phyloP scores from a whole-genome alignment of 2,888 invertebrate genomes.

The Hylaea fasciaria region DNA sequence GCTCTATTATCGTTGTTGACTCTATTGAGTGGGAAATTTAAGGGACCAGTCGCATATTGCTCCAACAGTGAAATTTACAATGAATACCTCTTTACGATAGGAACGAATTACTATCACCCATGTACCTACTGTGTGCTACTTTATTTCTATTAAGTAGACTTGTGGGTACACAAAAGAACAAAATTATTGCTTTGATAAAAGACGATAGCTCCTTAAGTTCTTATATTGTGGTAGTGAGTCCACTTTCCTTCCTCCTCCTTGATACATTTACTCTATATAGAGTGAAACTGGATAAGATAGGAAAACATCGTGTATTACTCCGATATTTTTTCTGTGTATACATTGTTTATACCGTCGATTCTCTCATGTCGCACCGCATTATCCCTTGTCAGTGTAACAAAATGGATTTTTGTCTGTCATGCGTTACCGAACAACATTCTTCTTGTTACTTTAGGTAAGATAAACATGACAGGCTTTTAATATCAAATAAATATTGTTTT shows the following conservation, averaged over 20 bases:
- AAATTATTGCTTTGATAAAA: too few species aligned
- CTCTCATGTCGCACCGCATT: conserved; percentile 57
- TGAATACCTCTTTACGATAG: too few species aligned
- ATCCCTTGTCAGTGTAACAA: conserved; percentile 63
- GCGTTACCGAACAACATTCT: conserved; percentile 29
- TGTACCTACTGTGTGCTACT: too few species aligned
- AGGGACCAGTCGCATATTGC: too few species aligned
- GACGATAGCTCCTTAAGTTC: background rate
- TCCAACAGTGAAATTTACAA: too few species aligned
- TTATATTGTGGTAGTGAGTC: background rate
- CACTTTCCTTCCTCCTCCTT: conserved; percentile 2
- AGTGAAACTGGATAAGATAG: conserved; percentile 17
- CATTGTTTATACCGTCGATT: conserved; percentile 41
- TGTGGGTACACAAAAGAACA: too few species aligned
- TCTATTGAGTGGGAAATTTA: too few species aligned
- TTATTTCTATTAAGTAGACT: too few species aligned
- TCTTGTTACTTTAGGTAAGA: conserved; percentile 27
- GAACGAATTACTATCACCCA: too few species aligned
- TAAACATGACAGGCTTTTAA: conserved; percentile 30
- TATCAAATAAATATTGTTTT: conserved; percentile 14
- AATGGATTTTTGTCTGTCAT: conserved; percentile 64
- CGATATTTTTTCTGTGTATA: conserved; percentile 37
- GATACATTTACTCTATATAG: conserved; percentile 9
- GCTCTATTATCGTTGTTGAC: too few species aligned
- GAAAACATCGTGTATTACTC: conserved; percentile 17